Evolutionary conservation across 2,113 vertebrate genomes (phyloP).

Genomic region (Myotis brandtii): DNA sequence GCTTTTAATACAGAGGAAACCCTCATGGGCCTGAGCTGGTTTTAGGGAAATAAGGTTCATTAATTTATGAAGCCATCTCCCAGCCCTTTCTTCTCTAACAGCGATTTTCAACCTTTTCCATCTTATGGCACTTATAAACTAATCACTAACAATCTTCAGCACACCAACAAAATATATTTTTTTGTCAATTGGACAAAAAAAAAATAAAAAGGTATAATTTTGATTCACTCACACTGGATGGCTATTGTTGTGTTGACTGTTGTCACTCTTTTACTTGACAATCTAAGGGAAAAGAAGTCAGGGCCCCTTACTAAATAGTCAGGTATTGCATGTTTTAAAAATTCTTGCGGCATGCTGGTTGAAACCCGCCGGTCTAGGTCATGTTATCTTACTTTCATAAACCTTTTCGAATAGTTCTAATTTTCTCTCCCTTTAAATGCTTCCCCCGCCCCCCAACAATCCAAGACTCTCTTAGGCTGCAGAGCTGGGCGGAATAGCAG

Average conservation of each 20-base stretch:
- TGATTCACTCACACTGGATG: not conserved
- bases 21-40: accelerated
- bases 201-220: not conserved
- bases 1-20: accelerated
- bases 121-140: not conserved
- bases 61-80: not conserved
- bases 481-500: not conserved
- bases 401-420: not conserved
- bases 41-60: not conserved
- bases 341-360: not conserved
- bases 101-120: not conserved
- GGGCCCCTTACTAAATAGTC: not conserved
- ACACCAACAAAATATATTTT: not conserved
- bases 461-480: not conserved
- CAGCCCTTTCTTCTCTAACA: not conserved
- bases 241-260: not conserved
- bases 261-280: not conserved
- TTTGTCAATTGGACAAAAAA: not conserved
- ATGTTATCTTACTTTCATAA: not conserved
- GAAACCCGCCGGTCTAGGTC: not conserved
- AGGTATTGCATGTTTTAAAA: not conserved
- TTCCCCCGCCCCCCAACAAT: not conserved
- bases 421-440: not conserved
- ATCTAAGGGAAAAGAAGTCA: not conserved
- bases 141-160: not conserved